A percentile compares a stretch with the other conserved stretches of the same genome.
Conservation (phyloP, 1,140 invertebrate genomes). For the Drosophila orena region DNA sequence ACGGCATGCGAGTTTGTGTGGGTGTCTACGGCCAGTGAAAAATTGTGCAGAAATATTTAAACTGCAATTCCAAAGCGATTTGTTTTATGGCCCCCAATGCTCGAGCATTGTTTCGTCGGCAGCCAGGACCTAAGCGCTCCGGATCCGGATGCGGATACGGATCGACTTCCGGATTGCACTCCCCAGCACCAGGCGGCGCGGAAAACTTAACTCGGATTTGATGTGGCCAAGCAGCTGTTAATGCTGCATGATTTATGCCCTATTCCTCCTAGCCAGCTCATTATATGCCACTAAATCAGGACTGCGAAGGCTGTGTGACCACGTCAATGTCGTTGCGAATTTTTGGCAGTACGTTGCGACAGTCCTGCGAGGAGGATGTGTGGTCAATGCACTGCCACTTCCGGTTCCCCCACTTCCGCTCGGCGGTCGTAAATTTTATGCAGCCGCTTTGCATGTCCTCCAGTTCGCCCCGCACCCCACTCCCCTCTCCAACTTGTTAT, state of each 20-base stretch:
- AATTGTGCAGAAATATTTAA: slow-evolving; percentile 69
- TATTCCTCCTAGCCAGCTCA: slow-evolving; percentile 42
- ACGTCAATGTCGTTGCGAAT: slow-evolving; percentile 30
- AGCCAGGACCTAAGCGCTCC: slow-evolving; percentile 16
- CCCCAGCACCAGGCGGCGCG: slow-evolving; percentile 47
- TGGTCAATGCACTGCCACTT: slow-evolving; percentile 56
- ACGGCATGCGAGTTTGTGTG: too few relatives aligned
- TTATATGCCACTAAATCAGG: slow-evolving; percentile 59
- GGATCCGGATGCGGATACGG: slow-evolving; percentile 33
- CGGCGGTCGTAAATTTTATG: slow-evolving; percentile 33
- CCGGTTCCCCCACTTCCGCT: slow-evolving; percentile 26
- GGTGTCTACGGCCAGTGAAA: slow-evolving; percentile 22
- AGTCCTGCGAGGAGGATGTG: slow-evolving; percentile 23
- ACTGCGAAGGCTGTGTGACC: slow-evolving; percentile 1
- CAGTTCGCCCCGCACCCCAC: neutral
- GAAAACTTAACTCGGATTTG: slow-evolving; percentile 77
- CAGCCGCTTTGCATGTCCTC: slow-evolving; percentile 47
- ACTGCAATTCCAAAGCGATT: slow-evolving; percentile 74
- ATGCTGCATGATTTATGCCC: slow-evolving; percentile 71
- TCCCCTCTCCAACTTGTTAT: slow-evolving; percentile 36
- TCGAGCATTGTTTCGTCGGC: slow-evolving; percentile 60
- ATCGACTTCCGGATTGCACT: slow-evolving; percentile 49
- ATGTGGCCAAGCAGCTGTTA: slow-evolving; percentile 77
- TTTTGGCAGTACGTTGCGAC: slow-evolving; percentile 6
- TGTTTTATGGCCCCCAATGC: slow-evolving; percentile 56